A percentile compares a stretch with the other conserved stretches of the same genome.
These are phyloP conservation scores for Nycticebus coucang DNA, from an alignment of 2,113 vertebrate species.

Conservation along the genomic window DNA sequence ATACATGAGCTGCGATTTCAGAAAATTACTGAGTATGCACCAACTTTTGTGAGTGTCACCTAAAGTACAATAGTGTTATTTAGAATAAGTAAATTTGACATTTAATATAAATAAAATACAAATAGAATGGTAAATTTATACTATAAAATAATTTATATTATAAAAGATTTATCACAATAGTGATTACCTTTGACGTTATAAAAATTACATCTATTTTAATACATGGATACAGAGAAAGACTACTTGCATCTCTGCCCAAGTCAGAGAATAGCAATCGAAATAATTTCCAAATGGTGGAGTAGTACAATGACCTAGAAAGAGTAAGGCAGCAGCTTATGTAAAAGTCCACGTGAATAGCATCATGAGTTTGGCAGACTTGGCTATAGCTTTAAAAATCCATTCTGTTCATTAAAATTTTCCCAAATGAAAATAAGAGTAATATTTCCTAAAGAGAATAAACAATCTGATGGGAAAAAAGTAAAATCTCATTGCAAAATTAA, in stretches of 20 bases:
- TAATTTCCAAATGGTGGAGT: slow-evolving; percentile 4
- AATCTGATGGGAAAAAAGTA: background rate
- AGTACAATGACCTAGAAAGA: slow-evolving; percentile 34
- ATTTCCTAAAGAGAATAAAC: background rate
- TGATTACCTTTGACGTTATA: background rate
- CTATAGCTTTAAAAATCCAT: background rate
- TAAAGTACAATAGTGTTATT: background rate
- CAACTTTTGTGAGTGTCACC: background rate
- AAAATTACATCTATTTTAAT: background rate
- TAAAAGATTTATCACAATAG: background rate
- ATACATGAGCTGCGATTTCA: background rate
- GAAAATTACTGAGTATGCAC: background rate
- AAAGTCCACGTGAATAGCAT: background rate
- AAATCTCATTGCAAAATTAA: background rate
- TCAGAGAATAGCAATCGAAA: background rate
- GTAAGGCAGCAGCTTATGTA: slow-evolving; percentile 39
- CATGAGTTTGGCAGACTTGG: background rate
- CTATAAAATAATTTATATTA: background rate
- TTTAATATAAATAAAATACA: background rate
- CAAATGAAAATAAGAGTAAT: slow-evolving; percentile 46
- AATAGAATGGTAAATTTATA: background rate
- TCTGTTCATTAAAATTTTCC: slow-evolving; percentile 35
- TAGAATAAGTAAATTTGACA: background rate
- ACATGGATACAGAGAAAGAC: background rate
- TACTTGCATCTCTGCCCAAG: slow-evolving; percentile 4